A percentile compares a stretch with the other conserved stretches of the same genome.
phyloP scores from a whole-genome alignment of 2,797 vertebrate genomes.

The Vireo griseus region DNA sequence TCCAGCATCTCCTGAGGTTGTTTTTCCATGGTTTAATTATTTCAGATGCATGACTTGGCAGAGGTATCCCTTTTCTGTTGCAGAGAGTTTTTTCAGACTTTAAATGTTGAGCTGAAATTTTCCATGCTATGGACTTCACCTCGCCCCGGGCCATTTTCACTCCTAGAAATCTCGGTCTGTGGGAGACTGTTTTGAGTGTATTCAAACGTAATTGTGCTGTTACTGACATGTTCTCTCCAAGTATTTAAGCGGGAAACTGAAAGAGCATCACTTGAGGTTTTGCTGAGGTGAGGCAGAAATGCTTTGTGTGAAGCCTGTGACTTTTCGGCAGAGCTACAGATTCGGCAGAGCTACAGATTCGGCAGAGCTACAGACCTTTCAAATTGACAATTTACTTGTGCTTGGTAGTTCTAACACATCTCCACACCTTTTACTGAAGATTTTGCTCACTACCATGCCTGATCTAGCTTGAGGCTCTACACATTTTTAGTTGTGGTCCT shows the following conservation, averaged over 20 bases:
- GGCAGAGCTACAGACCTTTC: neutral
- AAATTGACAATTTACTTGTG: neutral
- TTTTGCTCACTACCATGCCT: neutral
- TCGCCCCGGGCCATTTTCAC: neutral
- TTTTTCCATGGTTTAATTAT: neutral
- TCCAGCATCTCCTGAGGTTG: neutral
- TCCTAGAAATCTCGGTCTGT: neutral
- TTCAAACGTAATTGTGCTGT: neutral
- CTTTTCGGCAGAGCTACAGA: neutral
- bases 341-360: neutral
- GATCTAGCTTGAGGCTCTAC: neutral
- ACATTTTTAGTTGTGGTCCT: neutral
- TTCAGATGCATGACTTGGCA: neutral
- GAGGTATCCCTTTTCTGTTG: neutral
- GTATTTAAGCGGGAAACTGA: neutral
- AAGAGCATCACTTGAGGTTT: neutral
- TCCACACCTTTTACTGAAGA: neutral
- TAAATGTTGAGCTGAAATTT: neutral
- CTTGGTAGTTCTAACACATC: neutral
- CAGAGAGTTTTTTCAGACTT: neutral
- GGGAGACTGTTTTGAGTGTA: neutral
- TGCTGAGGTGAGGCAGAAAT: neutral
- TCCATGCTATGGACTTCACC: neutral
- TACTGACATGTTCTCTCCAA: neutral
- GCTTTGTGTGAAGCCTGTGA: neutral